These are phyloP conservation scores for Eristalis arbustorum DNA, from an alignment of 2,888 invertebrate species.

Conservation along the genomic window DNA sequence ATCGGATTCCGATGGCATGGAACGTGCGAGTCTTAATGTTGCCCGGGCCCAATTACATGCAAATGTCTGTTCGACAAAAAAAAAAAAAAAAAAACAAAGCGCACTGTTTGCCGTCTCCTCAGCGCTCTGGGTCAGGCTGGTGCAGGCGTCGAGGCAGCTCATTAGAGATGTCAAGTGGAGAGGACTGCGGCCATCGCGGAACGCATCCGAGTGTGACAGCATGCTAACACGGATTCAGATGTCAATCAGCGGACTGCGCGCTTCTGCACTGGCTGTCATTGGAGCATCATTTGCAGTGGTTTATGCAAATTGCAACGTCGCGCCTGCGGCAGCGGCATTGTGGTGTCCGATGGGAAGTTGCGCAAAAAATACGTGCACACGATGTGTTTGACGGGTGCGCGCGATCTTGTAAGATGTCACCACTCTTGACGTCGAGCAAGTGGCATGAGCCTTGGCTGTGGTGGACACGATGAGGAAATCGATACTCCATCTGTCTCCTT, in stretches of 20 bases:
- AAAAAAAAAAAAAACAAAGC: neutral
- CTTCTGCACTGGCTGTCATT: slow-evolving; percentile 19
- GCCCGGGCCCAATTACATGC: slow-evolving; percentile 23
- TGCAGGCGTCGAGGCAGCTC: slow-evolving; percentile 1
- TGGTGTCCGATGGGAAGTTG: neutral
- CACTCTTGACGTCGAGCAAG: slow-evolving; percentile 27
- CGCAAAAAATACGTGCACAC: neutral
- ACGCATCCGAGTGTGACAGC: slow-evolving; percentile 22
- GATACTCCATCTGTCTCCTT: neutral
- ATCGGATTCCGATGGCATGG: slow-evolving; percentile 45
- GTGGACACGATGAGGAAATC: neutral
- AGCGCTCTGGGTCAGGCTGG: neutral
- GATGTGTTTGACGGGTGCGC: neutral
- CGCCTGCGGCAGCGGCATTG: neutral
- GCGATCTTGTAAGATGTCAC: neutral
- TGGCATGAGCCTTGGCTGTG: neutral
- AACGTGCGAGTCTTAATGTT: slow-evolving; percentile 16
- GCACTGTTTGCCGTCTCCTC: neutral
- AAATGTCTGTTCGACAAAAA: neutral
- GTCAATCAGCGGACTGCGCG: slow-evolving; percentile 46
- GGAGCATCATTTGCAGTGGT: neutral
- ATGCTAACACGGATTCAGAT: slow-evolving; percentile 40
- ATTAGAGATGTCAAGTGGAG: slow-evolving; percentile 25
- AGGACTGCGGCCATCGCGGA: slow-evolving; percentile 4
- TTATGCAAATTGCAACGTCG: neutral